Evolutionary conservation across 2,113 vertebrate genomes (phyloP).

Genomic region (Bombycilla garrulus): DNA sequence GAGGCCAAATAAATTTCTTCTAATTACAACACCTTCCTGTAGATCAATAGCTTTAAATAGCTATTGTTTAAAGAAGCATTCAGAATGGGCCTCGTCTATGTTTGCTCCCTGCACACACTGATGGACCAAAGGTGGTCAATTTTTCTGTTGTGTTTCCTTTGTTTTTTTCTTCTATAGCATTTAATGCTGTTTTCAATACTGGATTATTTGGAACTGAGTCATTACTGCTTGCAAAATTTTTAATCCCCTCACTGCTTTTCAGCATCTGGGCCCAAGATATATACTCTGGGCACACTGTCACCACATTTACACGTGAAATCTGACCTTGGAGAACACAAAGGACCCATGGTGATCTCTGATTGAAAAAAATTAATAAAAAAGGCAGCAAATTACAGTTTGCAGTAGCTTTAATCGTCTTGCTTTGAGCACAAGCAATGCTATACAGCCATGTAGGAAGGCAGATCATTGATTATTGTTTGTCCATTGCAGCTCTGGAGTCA

Average conservation of each 20-base stretch:
- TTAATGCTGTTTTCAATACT: neutral
- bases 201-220: neutral
- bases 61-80: neutral
- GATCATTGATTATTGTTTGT: neutral
- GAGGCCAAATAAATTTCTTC: neutral
- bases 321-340: neutral
- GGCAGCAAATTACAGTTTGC: neutral
- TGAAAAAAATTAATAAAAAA: neutral
- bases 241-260: neutral
- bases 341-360: neutral
- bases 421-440: neutral
- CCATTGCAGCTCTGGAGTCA: neutral
- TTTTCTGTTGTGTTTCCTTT: neutral
- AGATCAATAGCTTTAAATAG: neutral
- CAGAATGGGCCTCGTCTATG: fast-evolving
- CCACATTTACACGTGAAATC: neutral
- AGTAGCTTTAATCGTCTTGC: neutral
- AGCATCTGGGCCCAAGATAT: neutral
- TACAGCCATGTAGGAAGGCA: neutral
- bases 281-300: neutral
- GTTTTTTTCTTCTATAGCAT: neutral
- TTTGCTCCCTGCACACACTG: fast-evolving
- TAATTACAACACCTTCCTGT: neutral
- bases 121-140: neutral
- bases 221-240: neutral